These are phyloP conservation scores for Eonycteris spelaea DNA, from an alignment of 2,113 vertebrate species.

Conservation along the genomic window DNA sequence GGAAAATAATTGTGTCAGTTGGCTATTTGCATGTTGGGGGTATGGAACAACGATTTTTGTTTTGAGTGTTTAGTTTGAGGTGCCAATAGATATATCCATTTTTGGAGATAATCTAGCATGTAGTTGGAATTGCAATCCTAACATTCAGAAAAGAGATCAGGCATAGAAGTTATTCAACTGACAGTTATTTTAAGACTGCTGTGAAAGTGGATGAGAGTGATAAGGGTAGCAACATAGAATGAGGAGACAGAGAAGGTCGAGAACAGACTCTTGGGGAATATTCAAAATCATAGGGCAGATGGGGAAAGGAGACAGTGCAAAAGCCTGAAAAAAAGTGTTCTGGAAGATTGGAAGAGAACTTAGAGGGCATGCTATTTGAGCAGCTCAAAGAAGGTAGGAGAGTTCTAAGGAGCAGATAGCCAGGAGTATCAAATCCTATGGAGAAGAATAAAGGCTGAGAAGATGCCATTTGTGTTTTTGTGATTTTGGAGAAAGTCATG, in stretches of 20 bases:
- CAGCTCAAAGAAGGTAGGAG: neutral
- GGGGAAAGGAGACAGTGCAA: neutral
- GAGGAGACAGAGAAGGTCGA: neutral
- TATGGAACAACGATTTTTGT: neutral
- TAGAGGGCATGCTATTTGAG: neutral
- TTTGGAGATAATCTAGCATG: neutral
- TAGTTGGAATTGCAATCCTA: neutral
- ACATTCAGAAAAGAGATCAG: neutral
- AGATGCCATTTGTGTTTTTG: neutral
- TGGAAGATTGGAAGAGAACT: neutral
- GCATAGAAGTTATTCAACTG: neutral
- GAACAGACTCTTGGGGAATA: neutral
- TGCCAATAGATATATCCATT: neutral
- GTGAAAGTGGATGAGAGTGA: neutral
- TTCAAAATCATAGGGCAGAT: neutral
- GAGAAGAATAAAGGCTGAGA: neutral
- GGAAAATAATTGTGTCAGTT: neutral
- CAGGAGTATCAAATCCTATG: neutral
- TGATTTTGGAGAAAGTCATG: neutral
- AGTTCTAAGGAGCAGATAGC: neutral
- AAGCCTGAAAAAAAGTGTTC: neutral
- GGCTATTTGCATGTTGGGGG: neutral
- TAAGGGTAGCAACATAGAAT: neutral
- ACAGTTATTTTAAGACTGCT: neutral
- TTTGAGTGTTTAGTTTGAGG: conserved; percentile 10